Percentiles rank a stretch among this genome's conserved stretches.
phyloP scores from a whole-genome alignment of 2,797 vertebrate species.

The Gymnothorax javanicus region DNA sequence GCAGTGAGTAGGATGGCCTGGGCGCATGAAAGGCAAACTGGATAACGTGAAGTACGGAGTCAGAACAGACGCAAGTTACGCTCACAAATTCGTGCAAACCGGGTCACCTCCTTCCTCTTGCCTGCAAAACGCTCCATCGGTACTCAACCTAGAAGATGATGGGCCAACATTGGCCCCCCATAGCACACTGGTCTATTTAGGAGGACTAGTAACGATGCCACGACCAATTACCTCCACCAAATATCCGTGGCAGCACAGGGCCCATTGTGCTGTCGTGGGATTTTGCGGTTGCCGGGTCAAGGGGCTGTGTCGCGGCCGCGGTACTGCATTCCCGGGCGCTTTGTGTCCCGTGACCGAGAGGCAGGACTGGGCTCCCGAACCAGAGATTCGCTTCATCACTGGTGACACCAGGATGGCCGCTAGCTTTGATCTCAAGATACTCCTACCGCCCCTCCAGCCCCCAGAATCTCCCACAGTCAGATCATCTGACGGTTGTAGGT shows the following conservation, averaged over 20 bases:
- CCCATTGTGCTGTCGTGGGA: conserved; percentile 19
- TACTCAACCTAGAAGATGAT: background rate
- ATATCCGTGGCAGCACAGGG: background rate
- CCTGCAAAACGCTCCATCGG: background rate
- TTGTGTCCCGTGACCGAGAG: background rate
- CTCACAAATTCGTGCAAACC: background rate
- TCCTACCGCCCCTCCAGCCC: background rate
- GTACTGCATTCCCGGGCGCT: background rate
- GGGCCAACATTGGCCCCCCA: background rate
- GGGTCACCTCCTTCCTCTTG: background rate
- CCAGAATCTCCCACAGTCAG: background rate
- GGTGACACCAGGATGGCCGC: background rate
- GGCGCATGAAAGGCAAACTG: background rate
- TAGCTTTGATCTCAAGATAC: background rate
- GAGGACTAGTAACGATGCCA: conserved; percentile 36
- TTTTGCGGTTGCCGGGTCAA: background rate
- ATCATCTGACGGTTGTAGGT: background rate
- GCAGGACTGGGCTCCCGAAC: background rate
- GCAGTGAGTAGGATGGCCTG: background rate
- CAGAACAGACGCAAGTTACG: background rate
- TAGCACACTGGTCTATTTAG: conserved; percentile 23
- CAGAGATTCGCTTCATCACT: background rate
- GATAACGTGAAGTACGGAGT: background rate
- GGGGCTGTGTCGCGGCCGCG: conserved; percentile 1
- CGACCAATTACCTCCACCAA: conserved; percentile 44